Evolutionary conservation across 2,888 invertebrate genomes (phyloP).

Genomic region (Volucella inanis): DNA sequence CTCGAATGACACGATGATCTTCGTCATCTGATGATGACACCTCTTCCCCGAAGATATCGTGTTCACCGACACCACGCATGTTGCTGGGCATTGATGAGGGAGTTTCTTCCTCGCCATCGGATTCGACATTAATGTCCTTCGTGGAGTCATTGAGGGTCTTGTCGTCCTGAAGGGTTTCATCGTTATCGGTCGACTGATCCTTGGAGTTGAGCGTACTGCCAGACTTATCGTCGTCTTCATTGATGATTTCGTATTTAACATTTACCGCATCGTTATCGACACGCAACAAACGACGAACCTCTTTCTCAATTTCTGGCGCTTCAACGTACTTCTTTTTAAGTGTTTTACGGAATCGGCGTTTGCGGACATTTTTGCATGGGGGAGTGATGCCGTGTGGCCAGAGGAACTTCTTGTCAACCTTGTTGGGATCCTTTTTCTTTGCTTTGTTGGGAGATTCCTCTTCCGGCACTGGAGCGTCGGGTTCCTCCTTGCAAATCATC

Average conservation of each 20-base stretch:
- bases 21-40: conserved; percentile 94
- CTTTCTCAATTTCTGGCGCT: conserved; percentile 98
- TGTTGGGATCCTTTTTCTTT: conserved; percentile 91
- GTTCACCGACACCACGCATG: conserved; percentile 85
- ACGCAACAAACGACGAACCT: conserved; percentile 95
- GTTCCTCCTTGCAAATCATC: conserved; percentile 95
- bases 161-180: conserved; percentile 78
- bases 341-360: conserved; percentile 95
- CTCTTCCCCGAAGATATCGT: conserved; percentile 96
- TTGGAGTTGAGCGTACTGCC: conserved; percentile 81
- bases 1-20: conserved; percentile 87
- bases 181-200: conserved; percentile 79
- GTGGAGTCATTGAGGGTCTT: conserved; percentile 78
- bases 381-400: conserved; percentile 98
- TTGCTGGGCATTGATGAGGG: conserved; percentile 77
- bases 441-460: conserved; percentile 91
- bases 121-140: conserved; percentile 81
- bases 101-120: conserved; percentile 80
- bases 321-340: conserved; percentile 98
- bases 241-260: conserved; percentile 94
- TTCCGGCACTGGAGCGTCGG: conserved; percentile 87
- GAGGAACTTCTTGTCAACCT: conserved; percentile 94
- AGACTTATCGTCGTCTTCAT: conserved; percentile 91
- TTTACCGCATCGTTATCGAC: conserved; percentile 96
- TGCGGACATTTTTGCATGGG: conserved; percentile 96